These are phyloP conservation scores for Cyprinodon brontotheroides DNA, from an alignment of 2,113 vertebrate genomes.

Conservation along the genomic window DNA sequence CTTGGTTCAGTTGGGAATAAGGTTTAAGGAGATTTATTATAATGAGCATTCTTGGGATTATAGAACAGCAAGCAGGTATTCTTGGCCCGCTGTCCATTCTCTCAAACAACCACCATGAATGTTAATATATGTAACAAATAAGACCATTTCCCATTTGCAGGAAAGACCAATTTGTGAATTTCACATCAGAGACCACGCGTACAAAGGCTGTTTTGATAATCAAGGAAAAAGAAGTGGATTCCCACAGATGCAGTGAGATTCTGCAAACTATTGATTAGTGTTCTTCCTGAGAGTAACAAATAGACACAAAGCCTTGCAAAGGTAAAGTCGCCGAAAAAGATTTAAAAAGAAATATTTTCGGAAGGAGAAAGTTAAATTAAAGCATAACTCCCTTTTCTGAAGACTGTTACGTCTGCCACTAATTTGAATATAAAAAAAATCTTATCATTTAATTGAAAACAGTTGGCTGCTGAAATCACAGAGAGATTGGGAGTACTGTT, in stretches of 20 bases:
- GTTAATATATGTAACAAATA: constrained; percentile 58
- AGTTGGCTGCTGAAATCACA: constrained; percentile 60
- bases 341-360: constrained; percentile 38
- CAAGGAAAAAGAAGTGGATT: constrained; percentile 25
- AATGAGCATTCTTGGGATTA: constrained; percentile 71
- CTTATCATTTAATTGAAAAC: constrained; percentile 80
- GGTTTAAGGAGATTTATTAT: constrained; percentile 46
- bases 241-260: constrained; percentile 2
- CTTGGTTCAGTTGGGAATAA: constrained; percentile 39
- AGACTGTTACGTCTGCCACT: constrained; percentile 48
- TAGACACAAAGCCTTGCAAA: not conserved
- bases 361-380: constrained; percentile 43
- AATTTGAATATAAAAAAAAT: constrained; percentile 49
- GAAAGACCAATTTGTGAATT: constrained; percentile 48
- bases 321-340: not conserved
- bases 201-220: constrained; percentile 29
- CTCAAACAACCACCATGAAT: constrained; percentile 54
- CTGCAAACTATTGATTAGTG: constrained; percentile 24
- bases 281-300: constrained; percentile 4
- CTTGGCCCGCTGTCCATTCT: constrained; percentile 28
- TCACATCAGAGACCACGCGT: constrained; percentile 9
- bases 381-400: constrained; percentile 50
- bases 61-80: constrained; percentile 41
- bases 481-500: constrained; percentile 46
- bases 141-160: constrained; percentile 14